phyloP scores from a whole-genome alignment of 2,113 vertebrate genomes.

The Platichthys flesus region DNA sequence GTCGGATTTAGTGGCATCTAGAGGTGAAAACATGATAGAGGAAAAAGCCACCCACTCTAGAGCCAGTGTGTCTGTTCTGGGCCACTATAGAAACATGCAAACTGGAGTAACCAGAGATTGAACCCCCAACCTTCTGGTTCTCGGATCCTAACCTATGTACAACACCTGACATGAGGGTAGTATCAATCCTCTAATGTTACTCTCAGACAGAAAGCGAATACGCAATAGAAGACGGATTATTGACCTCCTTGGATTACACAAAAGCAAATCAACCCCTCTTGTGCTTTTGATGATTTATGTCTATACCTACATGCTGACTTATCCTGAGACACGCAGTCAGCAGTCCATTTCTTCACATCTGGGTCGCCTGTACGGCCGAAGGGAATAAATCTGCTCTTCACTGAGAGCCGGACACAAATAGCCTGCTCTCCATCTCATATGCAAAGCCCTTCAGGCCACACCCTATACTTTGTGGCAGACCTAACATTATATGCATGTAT shows the following conservation, averaged over 20 bases:
- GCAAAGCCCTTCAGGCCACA: conserved; percentile 76
- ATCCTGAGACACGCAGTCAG: conserved; percentile 32
- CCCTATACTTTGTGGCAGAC: conserved; percentile 84
- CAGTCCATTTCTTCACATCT: conserved; percentile 48
- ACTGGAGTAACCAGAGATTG: too few relatives aligned
- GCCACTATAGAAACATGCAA: too few relatives aligned
- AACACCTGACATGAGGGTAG: too few relatives aligned
- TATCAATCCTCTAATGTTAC: too few relatives aligned
- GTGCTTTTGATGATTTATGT: conserved; percentile 12
- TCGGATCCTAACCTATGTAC: too few relatives aligned
- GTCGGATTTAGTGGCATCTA: not conserved
- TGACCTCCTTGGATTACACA: not conserved
- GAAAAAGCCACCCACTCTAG: too few relatives aligned
- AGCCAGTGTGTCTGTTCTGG: too few relatives aligned
- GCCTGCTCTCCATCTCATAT: conserved; percentile 66
- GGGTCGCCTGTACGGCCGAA: conserved; percentile 47
- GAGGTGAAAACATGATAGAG: not conserved
- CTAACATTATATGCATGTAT: conserved; percentile 77
- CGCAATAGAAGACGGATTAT: not conserved
- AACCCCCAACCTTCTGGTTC: too few relatives aligned
- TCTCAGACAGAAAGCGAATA: too few relatives aligned
- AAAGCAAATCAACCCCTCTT: not conserved
- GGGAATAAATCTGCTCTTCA: conserved; percentile 60
- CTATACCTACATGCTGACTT: conserved; percentile 5
- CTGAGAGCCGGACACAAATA: conserved; percentile 77